These are phyloP conservation scores for Neoniphon sammara DNA, from an alignment of 2,797 vertebrate species.

Conservation along the genomic window DNA sequence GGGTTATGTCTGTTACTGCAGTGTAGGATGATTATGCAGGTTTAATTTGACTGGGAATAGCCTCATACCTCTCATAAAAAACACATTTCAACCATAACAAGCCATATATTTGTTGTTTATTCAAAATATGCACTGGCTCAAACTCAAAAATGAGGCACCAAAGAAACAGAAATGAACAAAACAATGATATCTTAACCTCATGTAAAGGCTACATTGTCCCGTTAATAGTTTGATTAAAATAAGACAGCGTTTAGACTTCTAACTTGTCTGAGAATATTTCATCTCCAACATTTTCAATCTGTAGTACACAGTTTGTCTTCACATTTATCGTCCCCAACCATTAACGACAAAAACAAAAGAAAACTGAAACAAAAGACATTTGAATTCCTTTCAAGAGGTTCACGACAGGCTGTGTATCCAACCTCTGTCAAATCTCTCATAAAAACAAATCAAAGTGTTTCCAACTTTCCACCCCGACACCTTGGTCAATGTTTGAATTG, in stretches of 20 bases:
- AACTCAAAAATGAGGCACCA: neutral
- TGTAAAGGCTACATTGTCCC: too few species aligned
- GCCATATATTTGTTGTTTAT: neutral
- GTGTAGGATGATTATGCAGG: neutral
- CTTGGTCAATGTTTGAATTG: conserved; percentile 83
- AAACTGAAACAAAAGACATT: conserved; percentile 26
- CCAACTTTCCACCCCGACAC: conserved; percentile 77
- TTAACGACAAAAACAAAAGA: neutral
- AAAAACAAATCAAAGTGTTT: conserved; percentile 78
- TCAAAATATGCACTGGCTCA: neutral
- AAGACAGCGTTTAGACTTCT: too few species aligned
- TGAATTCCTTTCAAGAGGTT: conserved; percentile 38
- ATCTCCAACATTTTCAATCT: too few species aligned
- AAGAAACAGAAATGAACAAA: too few species aligned
- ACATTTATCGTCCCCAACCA: conserved; percentile 1
- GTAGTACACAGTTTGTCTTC: too few species aligned
- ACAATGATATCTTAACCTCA: too few species aligned
- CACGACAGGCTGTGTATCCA: conserved; percentile 36
- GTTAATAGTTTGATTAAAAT: too few species aligned
- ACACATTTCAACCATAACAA: neutral
- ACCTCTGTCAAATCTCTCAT: conserved; percentile 65
- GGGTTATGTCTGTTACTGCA: neutral
- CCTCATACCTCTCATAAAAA: neutral
- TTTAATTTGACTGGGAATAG: conserved; percentile 1
- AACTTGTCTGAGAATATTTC: too few species aligned